phyloP scores from a whole-genome alignment of 2,888 invertebrate genomes.

The Eupelmus urozonus region DNA sequence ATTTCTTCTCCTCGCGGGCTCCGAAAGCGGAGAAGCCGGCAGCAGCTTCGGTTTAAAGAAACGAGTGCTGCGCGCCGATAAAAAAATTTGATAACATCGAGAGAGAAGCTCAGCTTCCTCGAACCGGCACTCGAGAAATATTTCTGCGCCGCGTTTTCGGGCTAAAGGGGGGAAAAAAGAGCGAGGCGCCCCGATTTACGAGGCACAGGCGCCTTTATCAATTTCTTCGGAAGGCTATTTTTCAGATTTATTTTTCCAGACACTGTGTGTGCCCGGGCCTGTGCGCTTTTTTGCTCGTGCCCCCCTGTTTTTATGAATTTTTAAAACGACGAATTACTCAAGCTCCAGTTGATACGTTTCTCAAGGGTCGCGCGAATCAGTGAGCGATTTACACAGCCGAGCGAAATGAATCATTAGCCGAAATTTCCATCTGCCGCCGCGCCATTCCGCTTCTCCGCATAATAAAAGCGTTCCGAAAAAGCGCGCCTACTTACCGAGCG shows the following conservation, averaged over 20 bases:
- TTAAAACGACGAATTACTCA: too few relatives aligned
- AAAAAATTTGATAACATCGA: conserved; percentile 60
- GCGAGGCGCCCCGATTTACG: conserved; percentile 55
- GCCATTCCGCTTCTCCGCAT: too few relatives aligned
- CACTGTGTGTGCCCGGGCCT: background rate
- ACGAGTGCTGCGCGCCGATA: conserved; percentile 57
- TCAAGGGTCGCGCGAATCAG: too few relatives aligned
- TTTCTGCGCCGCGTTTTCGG: conserved; percentile 44
- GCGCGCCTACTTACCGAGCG: background rate
- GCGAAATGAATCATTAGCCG: too few relatives aligned
- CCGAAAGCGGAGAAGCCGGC: background rate
- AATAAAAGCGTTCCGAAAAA: conserved; percentile 1
- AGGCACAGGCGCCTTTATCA: conserved; percentile 55
- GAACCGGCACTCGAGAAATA: conserved; percentile 55
- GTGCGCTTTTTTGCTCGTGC: background rate
- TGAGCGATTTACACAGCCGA: too few relatives aligned
- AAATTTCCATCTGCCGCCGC: too few relatives aligned
- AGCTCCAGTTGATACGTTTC: too few relatives aligned
- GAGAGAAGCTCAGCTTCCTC: conserved; percentile 45
- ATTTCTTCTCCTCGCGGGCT: background rate
- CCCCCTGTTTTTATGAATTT: background rate
- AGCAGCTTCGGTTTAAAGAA: conserved; percentile 25
- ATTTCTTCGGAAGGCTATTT: conserved; percentile 52
- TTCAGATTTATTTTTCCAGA: conserved; percentile 53
- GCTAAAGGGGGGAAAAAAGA: conserved; percentile 35